Conservation (phyloP, 2,113 vertebrate species). For the Microcebus lehilahytsara region DNA sequence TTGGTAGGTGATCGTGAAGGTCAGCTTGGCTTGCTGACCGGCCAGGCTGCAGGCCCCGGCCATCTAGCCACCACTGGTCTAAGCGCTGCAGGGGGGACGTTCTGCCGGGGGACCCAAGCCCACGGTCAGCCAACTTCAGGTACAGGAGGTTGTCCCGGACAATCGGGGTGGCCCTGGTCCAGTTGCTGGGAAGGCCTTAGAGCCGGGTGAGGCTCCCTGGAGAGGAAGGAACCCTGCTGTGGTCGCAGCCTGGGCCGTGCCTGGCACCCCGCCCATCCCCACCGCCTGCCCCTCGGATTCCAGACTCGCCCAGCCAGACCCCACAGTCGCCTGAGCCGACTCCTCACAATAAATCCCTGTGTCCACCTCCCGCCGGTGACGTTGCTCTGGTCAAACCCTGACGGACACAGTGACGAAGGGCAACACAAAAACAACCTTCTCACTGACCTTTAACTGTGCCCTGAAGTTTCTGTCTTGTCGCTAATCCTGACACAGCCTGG, state of each 20-base stretch:
- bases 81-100: rapidly evolving
- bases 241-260: background rate
- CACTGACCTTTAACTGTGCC: background rate
- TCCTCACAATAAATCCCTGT: background rate
- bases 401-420: too few relatives aligned
- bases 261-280: background rate
- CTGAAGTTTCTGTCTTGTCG: background rate
- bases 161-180: background rate
- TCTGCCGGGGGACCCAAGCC: background rate
- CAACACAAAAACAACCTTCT: background rate
- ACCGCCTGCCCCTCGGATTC: rapidly evolving
- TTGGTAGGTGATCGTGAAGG: too few relatives aligned
- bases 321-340: background rate
- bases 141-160: background rate
- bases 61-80: too few relatives aligned
- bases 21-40: too few relatives aligned
- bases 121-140: background rate
- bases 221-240: background rate
- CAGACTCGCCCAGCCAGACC: rapidly evolving
- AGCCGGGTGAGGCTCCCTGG: background rate
- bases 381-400: background rate
- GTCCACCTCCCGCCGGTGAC: background rate
- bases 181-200: background rate
- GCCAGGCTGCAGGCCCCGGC: background rate
- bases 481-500: background rate